phyloP scores from a whole-genome alignment of 2,888 invertebrate genomes.

The Eutolmus rufibarbis region DNA sequence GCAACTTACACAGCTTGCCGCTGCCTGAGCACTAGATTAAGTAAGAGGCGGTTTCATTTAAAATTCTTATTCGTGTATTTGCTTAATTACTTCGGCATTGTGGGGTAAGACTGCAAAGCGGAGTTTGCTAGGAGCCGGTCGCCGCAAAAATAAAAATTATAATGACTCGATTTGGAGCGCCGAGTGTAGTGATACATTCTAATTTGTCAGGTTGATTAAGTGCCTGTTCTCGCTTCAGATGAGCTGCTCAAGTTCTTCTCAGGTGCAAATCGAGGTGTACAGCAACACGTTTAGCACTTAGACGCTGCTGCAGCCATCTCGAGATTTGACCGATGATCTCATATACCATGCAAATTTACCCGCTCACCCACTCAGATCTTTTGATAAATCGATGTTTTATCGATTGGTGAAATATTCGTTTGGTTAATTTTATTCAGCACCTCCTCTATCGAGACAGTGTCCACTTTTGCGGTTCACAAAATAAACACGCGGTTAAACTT shows the following conservation, averaged over 20 bases:
- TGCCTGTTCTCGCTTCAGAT: background rate
- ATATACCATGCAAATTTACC: conserved; percentile 3
- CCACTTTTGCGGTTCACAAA: background rate
- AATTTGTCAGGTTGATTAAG: conserved; percentile 9
- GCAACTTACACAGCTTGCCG: background rate
- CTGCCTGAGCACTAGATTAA: background rate
- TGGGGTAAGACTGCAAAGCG: background rate
- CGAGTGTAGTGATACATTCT: conserved; percentile 8
- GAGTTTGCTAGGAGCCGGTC: background rate
- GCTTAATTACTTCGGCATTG: background rate
- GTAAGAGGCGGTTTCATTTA: conserved; percentile 11
- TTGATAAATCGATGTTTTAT: conserved; percentile 7
- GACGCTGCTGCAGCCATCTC: background rate
- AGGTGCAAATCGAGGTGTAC: background rate
- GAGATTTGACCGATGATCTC: conserved; percentile 28
- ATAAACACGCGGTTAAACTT: background rate
- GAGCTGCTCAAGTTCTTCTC: background rate
- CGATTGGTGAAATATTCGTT: background rate
- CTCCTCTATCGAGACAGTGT: background rate
- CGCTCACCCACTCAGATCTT: background rate
- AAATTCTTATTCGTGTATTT: conserved; percentile 20
- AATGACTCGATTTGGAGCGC: conserved; percentile 7
- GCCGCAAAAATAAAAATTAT: background rate
- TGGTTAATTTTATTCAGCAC: background rate
- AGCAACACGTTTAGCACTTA: background rate